These are phyloP conservation scores for Eupithecia inturbata DNA, from an alignment of 2,888 invertebrate genomes.

Conservation along the genomic window DNA sequence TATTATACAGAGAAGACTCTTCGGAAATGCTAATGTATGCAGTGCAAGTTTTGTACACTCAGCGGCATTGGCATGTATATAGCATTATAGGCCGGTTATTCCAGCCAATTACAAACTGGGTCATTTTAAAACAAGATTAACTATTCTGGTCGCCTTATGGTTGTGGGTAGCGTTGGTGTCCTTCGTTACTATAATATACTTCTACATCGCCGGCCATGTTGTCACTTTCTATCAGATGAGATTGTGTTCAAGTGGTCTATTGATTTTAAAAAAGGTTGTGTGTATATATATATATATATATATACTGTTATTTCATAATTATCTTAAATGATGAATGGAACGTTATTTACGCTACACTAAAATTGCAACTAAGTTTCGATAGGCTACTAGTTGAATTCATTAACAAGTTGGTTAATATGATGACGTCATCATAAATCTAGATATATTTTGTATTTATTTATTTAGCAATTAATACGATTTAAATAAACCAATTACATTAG, in stretches of 20 bases:
- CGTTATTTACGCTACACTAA: neutral
- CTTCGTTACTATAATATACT: no score
- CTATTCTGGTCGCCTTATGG: no score
- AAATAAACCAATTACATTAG: no score
- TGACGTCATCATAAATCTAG: neutral
- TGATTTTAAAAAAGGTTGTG: no score
- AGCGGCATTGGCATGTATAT: neutral
- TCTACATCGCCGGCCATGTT: neutral
- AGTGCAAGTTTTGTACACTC: conserved; percentile 4
- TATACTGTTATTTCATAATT: no score
- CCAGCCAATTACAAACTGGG: neutral
- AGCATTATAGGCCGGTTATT: neutral
- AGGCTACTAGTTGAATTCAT: neutral
- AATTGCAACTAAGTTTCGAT: neutral
- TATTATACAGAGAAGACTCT: conserved; percentile 12
- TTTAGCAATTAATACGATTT: no score
- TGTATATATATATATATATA: no score
- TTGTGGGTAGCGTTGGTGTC: no score
- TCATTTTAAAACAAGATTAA: neutral
- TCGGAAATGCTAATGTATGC: conserved; percentile 22
- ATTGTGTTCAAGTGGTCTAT: neutral
- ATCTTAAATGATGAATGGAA: neutral
- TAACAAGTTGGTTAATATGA: neutral
- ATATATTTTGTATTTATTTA: no score
- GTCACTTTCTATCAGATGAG: neutral